phyloP scores from a whole-genome alignment of 2,888 invertebrate genomes.

The Harpagoxenus sublaevis region DNA sequence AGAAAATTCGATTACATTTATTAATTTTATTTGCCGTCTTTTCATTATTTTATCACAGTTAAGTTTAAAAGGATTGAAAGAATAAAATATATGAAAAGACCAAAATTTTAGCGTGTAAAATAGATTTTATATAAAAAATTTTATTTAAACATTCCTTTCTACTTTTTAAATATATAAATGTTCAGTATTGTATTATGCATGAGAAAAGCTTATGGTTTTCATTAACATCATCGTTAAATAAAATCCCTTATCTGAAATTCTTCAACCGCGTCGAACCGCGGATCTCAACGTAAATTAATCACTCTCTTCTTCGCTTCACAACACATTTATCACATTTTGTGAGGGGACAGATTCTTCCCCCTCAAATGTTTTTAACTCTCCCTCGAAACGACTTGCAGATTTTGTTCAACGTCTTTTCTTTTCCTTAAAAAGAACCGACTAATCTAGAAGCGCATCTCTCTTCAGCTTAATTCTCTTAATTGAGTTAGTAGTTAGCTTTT shows the following conservation, averaged over 20 bases:
- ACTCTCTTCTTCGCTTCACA: conserved; percentile 45
- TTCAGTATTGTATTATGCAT: conserved; percentile 29
- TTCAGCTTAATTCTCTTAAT: conserved; percentile 30
- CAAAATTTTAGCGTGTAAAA: not conserved
- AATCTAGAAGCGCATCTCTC: conserved; percentile 6
- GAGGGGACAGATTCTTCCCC: conserved; percentile 17
- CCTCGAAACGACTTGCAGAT: conserved; percentile 48
- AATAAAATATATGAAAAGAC: not conserved
- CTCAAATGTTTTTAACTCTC: conserved; percentile 51
- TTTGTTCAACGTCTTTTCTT: conserved; percentile 44
- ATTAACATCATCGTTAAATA: conserved; percentile 35
- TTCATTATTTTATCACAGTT: not conserved
- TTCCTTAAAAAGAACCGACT: conserved; percentile 12
- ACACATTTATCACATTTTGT: conserved; percentile 64
- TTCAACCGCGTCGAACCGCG: conserved; percentile 28
- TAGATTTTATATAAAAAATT: conserved; percentile 1
- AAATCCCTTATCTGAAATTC: conserved; percentile 28
- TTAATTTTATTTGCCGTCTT: not conserved
- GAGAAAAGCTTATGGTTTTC: conserved; percentile 30
- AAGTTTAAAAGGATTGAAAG: not conserved
- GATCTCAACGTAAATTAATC: conserved; percentile 58
- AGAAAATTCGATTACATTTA: conserved; percentile 2
- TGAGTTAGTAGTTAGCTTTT: not conserved
- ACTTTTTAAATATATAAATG: not conserved
- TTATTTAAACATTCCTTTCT: not conserved